phyloP scores from a whole-genome alignment of 2,797 vertebrate genomes.

The Sebastes vulpes region DNA sequence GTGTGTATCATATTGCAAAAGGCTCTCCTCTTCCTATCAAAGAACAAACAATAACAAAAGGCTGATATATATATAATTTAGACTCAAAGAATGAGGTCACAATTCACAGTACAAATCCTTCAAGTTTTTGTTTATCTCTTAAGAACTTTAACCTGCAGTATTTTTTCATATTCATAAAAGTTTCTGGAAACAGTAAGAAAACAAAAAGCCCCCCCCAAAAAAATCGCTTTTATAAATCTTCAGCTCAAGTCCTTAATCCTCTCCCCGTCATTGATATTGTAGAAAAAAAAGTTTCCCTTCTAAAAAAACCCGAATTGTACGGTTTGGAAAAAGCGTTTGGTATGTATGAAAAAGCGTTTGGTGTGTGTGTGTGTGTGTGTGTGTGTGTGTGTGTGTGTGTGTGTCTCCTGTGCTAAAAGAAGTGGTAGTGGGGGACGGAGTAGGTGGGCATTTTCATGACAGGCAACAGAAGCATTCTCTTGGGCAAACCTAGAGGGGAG shows the following conservation, averaged over 20 bases:
- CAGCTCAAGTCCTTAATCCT: conserved; percentile 86
- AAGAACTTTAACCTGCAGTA: conserved; percentile 92
- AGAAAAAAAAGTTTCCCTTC: conserved; percentile 87
- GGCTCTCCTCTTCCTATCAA: conserved; percentile 87
- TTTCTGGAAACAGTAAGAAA: conserved; percentile 88
- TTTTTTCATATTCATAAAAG: conserved; percentile 82
- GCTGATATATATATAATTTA: conserved; percentile 90
- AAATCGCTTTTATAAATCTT: conserved; percentile 90
- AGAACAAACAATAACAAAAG: conserved; percentile 81
- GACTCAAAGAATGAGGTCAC: conserved; percentile 96
- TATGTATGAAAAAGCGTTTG: not conserved
- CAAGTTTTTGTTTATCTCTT: conserved; percentile 88
- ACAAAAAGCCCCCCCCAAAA: conserved; percentile 49
- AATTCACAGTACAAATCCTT: conserved; percentile 99
- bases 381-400: conserved; percentile 31
- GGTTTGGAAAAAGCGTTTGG: not conserved
- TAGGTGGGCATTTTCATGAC: conserved; percentile 99
- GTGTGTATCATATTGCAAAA: conserved; percentile 86
- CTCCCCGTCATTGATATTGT: conserved; percentile 54
- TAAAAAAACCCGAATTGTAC: conserved; percentile 68
- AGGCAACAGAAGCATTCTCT: conserved; percentile 99
- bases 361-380: conserved; percentile 30
- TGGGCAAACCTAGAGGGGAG: conserved; percentile 99
- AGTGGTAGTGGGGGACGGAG: conserved; percentile 98
- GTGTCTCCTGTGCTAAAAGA: conserved; percentile 94